Evolutionary conservation across 2,797 vertebrate genomes (phyloP).

Genomic region (Enteromius unitaeniatus): DNA sequence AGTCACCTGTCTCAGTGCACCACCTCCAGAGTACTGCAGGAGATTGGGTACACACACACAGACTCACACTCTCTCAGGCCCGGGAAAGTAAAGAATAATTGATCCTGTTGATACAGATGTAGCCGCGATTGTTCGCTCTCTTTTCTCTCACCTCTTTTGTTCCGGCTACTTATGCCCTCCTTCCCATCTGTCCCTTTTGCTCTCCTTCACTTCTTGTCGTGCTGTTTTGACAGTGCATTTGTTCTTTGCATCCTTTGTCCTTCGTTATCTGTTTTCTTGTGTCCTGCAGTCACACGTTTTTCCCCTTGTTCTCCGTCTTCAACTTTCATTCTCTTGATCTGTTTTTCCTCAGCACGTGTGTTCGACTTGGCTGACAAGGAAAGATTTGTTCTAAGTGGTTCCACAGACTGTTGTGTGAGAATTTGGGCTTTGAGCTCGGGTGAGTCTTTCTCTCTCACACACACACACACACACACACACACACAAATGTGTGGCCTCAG

Average conservation of each 20-base stretch:
- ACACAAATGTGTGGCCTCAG: not conserved
- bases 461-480: constrained; percentile 19
- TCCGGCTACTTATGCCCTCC: constrained; percentile 24
- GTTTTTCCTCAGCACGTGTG: constrained; percentile 68
- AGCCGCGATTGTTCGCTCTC: constrained; percentile 48
- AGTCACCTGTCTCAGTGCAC: constrained; percentile 80
- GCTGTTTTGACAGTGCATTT: constrained; percentile 31
- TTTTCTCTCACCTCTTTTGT: constrained; percentile 35
- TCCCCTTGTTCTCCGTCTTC: constrained; percentile 3
- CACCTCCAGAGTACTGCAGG: constrained; percentile 78
- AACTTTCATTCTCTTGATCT: constrained; percentile 46
- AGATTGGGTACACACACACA: constrained; percentile 71
- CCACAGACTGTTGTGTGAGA: constrained; percentile 81
- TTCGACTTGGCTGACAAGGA: constrained; percentile 76
- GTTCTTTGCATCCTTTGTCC: constrained; percentile 27
- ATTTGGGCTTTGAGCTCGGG: constrained; percentile 82
- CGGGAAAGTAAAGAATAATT: constrained; percentile 21
- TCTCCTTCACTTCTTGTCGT: constrained; percentile 44
- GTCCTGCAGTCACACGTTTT: not conserved
- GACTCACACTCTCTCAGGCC: constrained; percentile 32
- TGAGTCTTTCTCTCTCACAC: constrained; percentile 61
- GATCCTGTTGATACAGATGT: constrained; percentile 42
- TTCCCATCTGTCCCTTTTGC: constrained; percentile 51
- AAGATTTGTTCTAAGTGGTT: constrained; percentile 82
- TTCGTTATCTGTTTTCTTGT: constrained; percentile 12